Evolutionary conservation across 1,140 invertebrate species (phyloP).

Genomic region (Chironomus striatipennis): DNA sequence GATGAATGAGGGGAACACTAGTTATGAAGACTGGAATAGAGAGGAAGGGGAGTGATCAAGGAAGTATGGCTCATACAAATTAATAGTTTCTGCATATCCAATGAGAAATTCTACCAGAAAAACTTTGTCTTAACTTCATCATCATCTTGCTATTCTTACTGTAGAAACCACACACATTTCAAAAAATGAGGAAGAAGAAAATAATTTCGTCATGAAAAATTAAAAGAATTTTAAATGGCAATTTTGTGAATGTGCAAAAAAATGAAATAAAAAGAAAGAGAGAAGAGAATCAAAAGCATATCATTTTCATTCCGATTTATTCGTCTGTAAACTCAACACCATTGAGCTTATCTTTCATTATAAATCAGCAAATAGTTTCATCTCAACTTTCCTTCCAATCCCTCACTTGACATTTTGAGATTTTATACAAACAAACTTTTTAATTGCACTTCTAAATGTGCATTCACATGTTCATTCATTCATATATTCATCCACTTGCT

Average conservation of each 20-base stretch:
- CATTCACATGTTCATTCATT: background rate
- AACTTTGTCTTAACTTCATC: too few species aligned
- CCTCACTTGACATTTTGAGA: background rate
- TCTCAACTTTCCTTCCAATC: background rate
- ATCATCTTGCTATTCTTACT: background rate
- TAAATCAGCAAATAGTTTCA: too few species aligned
- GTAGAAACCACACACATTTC: too few species aligned
- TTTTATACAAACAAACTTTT: background rate
- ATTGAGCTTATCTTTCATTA: background rate
- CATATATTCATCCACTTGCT: background rate
- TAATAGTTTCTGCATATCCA: conserved; percentile 23
- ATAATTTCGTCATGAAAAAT: background rate
- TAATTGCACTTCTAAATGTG: conserved; percentile 13
- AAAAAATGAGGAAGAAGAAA: too few species aligned
- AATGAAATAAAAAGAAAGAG: too few species aligned
- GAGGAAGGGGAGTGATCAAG: background rate
- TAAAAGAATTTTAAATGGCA: conserved; percentile 2
- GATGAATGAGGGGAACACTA: background rate
- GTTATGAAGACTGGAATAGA: background rate
- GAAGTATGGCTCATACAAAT: conserved; percentile 17
- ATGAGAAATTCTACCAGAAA: background rate
- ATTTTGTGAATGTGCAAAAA: background rate
- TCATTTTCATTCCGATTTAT: background rate
- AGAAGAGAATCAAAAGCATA: conserved; percentile 7
- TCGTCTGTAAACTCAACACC: background rate